Evolutionary conservation across 2,888 invertebrate species (phyloP), one percentile per base, ranked within the genome.

Genomic region (Platycheirus albimanus): DNA sequence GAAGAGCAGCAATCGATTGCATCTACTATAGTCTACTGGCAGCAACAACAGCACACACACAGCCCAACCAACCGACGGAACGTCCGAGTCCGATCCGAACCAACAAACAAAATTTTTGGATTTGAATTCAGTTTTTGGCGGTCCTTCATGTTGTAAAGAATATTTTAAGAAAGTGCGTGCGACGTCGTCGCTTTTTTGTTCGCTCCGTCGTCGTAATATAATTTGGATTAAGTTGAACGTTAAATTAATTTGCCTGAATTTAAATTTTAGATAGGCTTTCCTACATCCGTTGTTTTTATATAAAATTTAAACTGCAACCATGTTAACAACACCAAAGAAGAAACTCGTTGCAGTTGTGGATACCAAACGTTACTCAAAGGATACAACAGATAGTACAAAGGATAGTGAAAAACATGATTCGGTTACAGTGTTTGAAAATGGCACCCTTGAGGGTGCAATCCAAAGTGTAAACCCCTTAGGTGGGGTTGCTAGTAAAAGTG

Each of bases 41-140:
- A n/a, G 38, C 17, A 19, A 47, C 24, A 49, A 24, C 28, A 49
- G 8, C 11, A 28, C 24, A 49, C 24, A 24, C 19, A 56, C 56
- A 38, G 5, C 58, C 24, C 28, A 28, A 43, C 45, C 17, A 41
- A 28, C 58, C 20, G 38, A 56, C 56, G 6, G 11, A 41, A 49
- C 67, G 74, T 80, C 80, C 67, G 45, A 20, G 38, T n/a, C n/a
- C 10, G 56, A 75, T 43, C 49, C 54, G 51, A 54, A 3, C 49
- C 56, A 7, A 36, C 45, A 76, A 81, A 81, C 72, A 51, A 56
- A 77, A 64, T 69, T 78, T 69, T 78, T 49, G 56, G 74, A 83
- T 87, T 86, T 86, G 45, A 88, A 89, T 88, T 90, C 88, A 90
- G 90, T 90, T 90, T 89, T 89, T 88, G 88, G 89, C 88, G 89